These are phyloP conservation scores for Rhabditoides inermis DNA, from an alignment of 2,888 invertebrate genomes.

Conservation along the genomic window DNA sequence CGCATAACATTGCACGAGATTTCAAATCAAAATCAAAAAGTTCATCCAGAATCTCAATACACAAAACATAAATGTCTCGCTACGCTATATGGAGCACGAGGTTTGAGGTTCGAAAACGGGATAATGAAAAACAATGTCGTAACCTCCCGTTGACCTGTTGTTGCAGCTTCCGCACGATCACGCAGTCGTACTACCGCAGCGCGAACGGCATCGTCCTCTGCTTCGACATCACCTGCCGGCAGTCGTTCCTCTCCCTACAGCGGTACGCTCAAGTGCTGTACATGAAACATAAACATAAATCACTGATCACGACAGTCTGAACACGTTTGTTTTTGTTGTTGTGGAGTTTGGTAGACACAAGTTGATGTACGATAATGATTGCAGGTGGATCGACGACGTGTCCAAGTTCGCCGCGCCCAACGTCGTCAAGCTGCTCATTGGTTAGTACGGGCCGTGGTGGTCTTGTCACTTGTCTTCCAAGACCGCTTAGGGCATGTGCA, in stretches of 20 bases:
- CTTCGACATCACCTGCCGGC: slow-evolving; percentile 89
- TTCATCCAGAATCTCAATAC: too few relatives aligned
- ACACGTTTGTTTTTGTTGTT: too few relatives aligned
- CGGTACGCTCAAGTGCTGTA: slow-evolving; percentile 58
- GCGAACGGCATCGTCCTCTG: slow-evolving; percentile 91
- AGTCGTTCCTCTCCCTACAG: slow-evolving; percentile 80
- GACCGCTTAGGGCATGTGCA: background rate
- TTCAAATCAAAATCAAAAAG: background rate
- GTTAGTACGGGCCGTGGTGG: slow-evolving; percentile 56
- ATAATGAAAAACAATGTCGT: too few relatives aligned
- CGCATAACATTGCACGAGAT: background rate
- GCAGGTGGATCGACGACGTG: slow-evolving; percentile 83
- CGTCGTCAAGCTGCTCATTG: slow-evolving; percentile 80
- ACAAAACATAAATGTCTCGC: too few relatives aligned
- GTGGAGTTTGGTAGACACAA: too few relatives aligned
- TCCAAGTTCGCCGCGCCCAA: slow-evolving; percentile 83
- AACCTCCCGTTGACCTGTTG: too few relatives aligned
- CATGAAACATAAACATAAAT: too few relatives aligned
- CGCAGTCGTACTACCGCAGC: slow-evolving; percentile 69
- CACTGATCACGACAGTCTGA: too few relatives aligned
- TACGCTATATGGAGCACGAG: background rate
- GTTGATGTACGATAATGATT: too few relatives aligned
- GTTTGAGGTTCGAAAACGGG: background rate
- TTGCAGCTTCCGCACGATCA: slow-evolving; percentile 78
- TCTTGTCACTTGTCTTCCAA: background rate